Base-by-base conservation (phyloP, 2,113 vertebrate species). In the Indri indri region DNA sequence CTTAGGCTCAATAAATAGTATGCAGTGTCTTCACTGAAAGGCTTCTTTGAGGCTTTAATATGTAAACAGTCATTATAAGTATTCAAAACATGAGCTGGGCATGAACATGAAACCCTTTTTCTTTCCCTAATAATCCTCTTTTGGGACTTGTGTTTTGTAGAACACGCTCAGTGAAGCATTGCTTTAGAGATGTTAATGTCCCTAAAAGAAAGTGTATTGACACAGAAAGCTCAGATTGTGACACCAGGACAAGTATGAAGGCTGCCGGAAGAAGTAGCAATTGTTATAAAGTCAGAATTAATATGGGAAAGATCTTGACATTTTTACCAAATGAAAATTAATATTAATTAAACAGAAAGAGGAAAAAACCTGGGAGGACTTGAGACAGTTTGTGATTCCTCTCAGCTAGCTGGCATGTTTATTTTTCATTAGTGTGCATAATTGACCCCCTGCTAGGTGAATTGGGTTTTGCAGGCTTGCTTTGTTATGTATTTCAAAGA, bases 381-480 rank as follows among this genome's bases (percentile, higher is more conserved):
- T 45, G 59, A 89, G 73, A 52, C 59, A 76, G 47, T 59, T 87
- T 57, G 12, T 79, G 73, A 79, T 88, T 79, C 77, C 42, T 90
- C 34, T 83, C 77, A 47, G 86, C 11, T 52, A 52, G 34, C 73
- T 93, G 83, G 80, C 20, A 6, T 80, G 37, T 94, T 96, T 83
- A 83, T 88, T 97, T 97, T 91, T 95, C 92, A 77, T 71, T 85
- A 30, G 34, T 17, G 40, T 74, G 74, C 25, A 47, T 87, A 79
- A 95, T 20, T 96, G 91, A 85, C 54, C 68, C n/a, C 82, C 86
- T 89, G 42, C 68, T 40, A 17, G 20, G 66, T 70, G 73, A 82
- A 74, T 57, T 91, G 61, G 37, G 88, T 83, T 96, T 92, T 93
- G 27, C 18, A 74, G 61, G 8, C 61, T 88, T 77, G 13, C 52